phyloP scores from a whole-genome alignment of 2,888 invertebrate species.

The Pollenia angustigena region DNA sequence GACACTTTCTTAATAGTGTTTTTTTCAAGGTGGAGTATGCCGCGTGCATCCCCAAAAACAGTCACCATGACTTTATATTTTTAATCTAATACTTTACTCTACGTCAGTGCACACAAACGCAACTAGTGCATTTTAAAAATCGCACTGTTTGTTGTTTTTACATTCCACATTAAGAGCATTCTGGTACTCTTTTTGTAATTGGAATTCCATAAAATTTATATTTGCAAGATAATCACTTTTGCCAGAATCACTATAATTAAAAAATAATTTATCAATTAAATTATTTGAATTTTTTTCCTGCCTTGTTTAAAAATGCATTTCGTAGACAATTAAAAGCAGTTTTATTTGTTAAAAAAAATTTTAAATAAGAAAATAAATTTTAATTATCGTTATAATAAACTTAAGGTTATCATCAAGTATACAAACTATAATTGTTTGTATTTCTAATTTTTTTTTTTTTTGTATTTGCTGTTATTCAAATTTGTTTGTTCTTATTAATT shows the following conservation, averaged over 20 bases:
- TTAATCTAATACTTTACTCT: too few species aligned
- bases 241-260: not conserved
- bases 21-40: too few species aligned
- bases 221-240: not conserved
- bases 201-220: not conserved
- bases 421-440: conserved; percentile 32
- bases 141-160: too few species aligned
- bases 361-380: not conserved
- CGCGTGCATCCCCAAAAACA: too few species aligned
- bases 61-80: too few species aligned
- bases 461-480: not conserved
- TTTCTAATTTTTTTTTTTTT: not conserved
- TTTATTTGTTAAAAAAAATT: not conserved
- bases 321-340: conserved; percentile 2
- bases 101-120: too few species aligned
- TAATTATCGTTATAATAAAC: conserved; percentile 46
- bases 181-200: too few species aligned
- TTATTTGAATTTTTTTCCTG: not conserved
- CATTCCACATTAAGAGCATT: too few species aligned
- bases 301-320: not conserved
- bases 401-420: conserved; percentile 59
- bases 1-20: too few species aligned
- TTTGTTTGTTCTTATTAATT: conserved; percentile 16
- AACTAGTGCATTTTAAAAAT: too few species aligned
- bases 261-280: conserved; percentile 1